Evolutionary conservation across 1,140 invertebrate species (phyloP), one percentile per base, ranked within the genome.

Genomic region (Augochlora pura): DNA sequence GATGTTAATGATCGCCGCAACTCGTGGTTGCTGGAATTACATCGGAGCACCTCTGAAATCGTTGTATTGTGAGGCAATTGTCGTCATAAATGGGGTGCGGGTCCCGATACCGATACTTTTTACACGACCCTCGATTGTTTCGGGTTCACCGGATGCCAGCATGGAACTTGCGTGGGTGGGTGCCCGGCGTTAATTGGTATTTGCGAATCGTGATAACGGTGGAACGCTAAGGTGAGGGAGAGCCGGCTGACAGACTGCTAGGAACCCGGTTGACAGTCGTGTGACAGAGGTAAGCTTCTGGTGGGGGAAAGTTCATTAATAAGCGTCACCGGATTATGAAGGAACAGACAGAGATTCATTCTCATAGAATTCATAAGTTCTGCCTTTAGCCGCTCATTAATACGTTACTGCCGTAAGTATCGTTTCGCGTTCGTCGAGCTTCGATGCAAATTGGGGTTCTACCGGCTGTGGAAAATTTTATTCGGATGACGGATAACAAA

Each of bases 91-190:
- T 9, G 63, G n/a, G 21, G 42, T 14, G n/a, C 39, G 38, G 9
- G 23, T 65, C 63, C 46, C 10, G 63, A 65, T 65, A 42, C 2
- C 38, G 63, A n/a, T 38, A 42, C 38, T 65, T 66, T 66, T 66
- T 66, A 32, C n/a, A 12, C 63, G 39, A 9, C 39, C 64, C 64
- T 25, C 64, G 64, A 65, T 65, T 16, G 64, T 46, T 21, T 0
- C 10, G 63, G 63, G n/a, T 42, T 65, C 21, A 12, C 39, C 0
- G 39, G 39, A 66, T 66, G 42, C 39, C 39, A 21, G n/a, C 38
- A 39, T 23, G n/a, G 5, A n/a, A 66, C 42, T 8, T 27, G 64
- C 38, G 21, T 5, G 38, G 38, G n/a, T 10, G n/a, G 64, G 6
- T 6, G 9, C 8, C 14, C 3, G 7, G 4, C 38, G 38, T 42